phyloP scores from a whole-genome alignment of 2,113 vertebrate genomes.

The Chaenocephalus aceratus region DNA sequence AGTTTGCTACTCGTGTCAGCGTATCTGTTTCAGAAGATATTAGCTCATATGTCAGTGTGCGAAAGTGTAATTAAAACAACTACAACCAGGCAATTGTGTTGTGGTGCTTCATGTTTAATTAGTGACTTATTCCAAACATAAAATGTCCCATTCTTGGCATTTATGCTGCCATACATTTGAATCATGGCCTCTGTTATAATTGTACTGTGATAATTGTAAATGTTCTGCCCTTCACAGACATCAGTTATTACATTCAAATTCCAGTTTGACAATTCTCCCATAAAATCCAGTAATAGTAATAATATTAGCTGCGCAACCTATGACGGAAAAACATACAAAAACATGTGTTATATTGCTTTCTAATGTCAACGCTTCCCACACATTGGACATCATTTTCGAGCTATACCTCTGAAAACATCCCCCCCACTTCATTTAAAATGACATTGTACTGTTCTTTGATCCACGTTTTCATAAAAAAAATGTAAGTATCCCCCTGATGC shows the following conservation, averaged over 20 bases:
- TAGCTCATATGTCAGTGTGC: background rate
- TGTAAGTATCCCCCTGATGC: conserved; percentile 30
- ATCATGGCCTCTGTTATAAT: conserved; percentile 1
- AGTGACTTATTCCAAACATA: background rate
- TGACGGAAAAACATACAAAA: background rate
- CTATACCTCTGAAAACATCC: background rate
- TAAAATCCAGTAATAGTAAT: conserved; percentile 5
- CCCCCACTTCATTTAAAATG: conserved; percentile 16
- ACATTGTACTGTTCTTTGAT: conserved; percentile 48
- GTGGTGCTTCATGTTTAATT: conserved; percentile 18
- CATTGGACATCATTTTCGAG: conserved; percentile 27
- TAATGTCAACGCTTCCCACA: background rate
- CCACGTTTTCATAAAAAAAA: conserved; percentile 42
- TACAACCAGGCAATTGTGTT: background rate
- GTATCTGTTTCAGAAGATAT: background rate
- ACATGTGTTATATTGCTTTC: background rate
- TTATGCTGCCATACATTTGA: background rate
- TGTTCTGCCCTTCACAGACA: conserved; percentile 25
- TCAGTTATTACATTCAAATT: conserved; percentile 14
- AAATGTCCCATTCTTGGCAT: background rate
- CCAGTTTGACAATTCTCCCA: background rate
- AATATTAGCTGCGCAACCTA: background rate
- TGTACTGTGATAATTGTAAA: background rate
- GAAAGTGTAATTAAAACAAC: conserved; percentile 19
- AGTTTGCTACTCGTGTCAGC: background rate